Percentiles rank a stretch among this genome's conserved stretches.
Evolutionary conservation across 2,113 vertebrate species (phyloP).

Genomic region (Alligator sinensis): DNA sequence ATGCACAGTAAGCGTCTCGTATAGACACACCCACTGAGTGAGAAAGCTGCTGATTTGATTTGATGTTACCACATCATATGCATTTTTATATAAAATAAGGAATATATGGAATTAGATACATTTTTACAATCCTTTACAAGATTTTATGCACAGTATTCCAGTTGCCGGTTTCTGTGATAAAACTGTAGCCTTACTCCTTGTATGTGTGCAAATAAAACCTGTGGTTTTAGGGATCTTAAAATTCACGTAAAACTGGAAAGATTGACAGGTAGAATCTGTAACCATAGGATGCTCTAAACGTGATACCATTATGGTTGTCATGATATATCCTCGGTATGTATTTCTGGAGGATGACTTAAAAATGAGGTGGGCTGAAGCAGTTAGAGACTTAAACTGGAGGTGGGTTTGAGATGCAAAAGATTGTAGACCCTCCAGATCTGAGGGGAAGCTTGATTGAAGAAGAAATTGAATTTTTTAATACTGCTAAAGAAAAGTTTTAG

Average conservation of each 20-base stretch:
- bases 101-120: no score
- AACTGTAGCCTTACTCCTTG: no score
- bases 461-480: not conserved
- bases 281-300: not conserved
- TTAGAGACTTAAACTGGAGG: not conserved
- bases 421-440: not conserved
- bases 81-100: no score
- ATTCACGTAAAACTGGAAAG: not conserved
- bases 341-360: not conserved
- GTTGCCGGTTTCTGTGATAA: no score
- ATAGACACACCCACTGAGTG: no score
- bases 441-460: not conserved
- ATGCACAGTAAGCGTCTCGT: no score
- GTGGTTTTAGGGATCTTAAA: not conserved
- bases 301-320: accelerated
- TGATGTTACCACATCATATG: no score
- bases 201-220: not conserved
- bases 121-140: no score
- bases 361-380: not conserved
- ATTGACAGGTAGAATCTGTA: not conserved
- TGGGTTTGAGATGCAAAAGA: not conserved
- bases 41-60: no score
- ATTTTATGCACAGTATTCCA: no score
- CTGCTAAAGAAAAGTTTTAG: not conserved
- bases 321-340: not conserved